Base-by-base conservation (phyloP, 2,797 vertebrate genomes). In the Muscicapa comitata region DNA sequence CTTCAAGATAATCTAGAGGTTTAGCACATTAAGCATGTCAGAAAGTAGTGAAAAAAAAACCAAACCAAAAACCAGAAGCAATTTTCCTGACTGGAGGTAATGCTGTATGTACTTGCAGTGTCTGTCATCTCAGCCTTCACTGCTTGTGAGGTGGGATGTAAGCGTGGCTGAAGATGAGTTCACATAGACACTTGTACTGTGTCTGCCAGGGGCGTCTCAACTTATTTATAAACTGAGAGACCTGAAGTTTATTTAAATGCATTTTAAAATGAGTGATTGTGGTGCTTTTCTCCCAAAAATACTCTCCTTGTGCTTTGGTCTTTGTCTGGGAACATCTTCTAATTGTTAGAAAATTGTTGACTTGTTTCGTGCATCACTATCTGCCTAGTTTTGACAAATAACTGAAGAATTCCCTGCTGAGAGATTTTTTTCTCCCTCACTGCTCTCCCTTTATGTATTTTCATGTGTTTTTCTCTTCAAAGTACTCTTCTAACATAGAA, bases 381-480 rank as follows among this genome's bases (percentile, higher is more conserved):
- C 71, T 89, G 50, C 37, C 15, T 77, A 35, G 47, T 61, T 92
- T 87, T 94, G 74, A 79, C 53, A 94, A 93, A 59, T 67, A 78
- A 62, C 45, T 25, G n/a, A 68, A 88, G 31, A 80, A 95, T 85
- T 93, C 68, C 45, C 57, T 29, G 40, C 29, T 87, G 78, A 90
- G 79, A 75, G 51, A 13, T 42, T 86, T 70, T 86, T 70, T 88
- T 93, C 37, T 58, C 33, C 74, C 9, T 87, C 61, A 47, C 67
- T 85, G 63, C 33, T 92, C 29, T 77, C 25, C 17, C 16, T 78
- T 94, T 71, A 61, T 86, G 47, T 83, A 83, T 95, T 97, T 95
- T 91, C 77, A 61, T 76, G 70, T 71, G 45, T 61, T 96, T 94
- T 76, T 63, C 28, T 67, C 68, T 75, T 72, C 42, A 42, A 61